Percentiles rank a stretch among this genome's conserved stretches.
Conservation (phyloP, 2,888 invertebrate genomes). For the Mycalesis mineus region DNA sequence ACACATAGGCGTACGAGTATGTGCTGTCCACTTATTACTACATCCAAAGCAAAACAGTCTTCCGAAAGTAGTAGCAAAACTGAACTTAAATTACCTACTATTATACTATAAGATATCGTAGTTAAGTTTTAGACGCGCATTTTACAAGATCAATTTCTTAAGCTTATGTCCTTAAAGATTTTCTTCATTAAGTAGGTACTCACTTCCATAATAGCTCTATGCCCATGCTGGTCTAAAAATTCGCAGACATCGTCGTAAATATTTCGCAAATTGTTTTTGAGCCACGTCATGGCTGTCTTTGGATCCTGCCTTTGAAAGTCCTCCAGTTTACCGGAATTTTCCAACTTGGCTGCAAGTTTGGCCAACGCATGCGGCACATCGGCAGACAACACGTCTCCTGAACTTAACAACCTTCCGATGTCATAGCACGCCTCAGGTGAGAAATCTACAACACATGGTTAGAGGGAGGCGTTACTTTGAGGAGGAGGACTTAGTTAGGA, state of each 20-base stretch:
- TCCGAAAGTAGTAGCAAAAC: no score
- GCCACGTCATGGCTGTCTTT: conserved; percentile 76
- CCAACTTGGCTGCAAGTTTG: conserved; percentile 63
- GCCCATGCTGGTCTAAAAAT: conserved; percentile 84
- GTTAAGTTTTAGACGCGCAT: no score
- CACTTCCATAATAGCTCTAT: conserved; percentile 82
- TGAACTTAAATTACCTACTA: no score
- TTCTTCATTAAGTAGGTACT: conserved; percentile 16
- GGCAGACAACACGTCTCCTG: conserved; percentile 85
- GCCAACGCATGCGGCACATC: conserved; percentile 81
- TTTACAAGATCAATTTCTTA: no score
- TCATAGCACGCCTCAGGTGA: conserved; percentile 82
- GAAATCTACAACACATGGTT: conserved; percentile 80
- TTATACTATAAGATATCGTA: no score
- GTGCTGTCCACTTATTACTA: no score
- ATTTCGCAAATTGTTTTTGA: conserved; percentile 70
- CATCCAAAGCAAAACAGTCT: no score
- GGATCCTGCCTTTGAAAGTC: conserved; percentile 71
- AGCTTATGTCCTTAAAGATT: no score
- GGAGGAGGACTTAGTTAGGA: no score
- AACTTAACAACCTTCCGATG: conserved; percentile 82
- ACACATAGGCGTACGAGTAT: no score
- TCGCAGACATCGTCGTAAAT: conserved; percentile 65
- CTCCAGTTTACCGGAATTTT: conserved; percentile 56
- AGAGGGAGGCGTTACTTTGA: no score